Base-by-base conservation (phyloP, 2,797 vertebrate species). In the Xerus rutilus region DNA sequence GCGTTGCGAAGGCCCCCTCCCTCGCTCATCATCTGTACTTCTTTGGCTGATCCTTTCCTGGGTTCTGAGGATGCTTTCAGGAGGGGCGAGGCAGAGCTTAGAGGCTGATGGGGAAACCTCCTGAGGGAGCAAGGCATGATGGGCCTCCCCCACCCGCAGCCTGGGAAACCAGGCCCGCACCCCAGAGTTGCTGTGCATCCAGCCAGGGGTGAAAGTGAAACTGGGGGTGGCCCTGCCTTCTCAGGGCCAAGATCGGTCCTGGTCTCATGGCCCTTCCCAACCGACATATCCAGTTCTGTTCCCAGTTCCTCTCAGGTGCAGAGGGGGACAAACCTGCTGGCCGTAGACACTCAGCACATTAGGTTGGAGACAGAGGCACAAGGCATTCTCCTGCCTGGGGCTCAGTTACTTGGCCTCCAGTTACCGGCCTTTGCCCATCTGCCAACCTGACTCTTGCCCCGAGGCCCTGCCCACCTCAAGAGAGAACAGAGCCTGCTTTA, bases 401-500 rank as follows among this genome's bases (percentile, higher is more conserved):
- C 85, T 62, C 5, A 47, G 47, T 77, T 47, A 5, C 73, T n/a
- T 9, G 0, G 81, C 64, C 83, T 52, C 43, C 52, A 1, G 30
- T 59, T 69, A 30, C 30, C 74, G n/a, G 77, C 81, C 59, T 43
- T n/a, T 57, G 47, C n/a, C 76, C 81, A 32, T 73, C 91, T 92
- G 92, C 89, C 96, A 95, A 35, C 69, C 85, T 90, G 84, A 49
- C 89, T 64, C 49, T 59, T 18, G 69, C 30, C 62, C 73, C 3
- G 23, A 83, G 85, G 89, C 52, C 79, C 83, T 92, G 91, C 96
- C 86, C 95, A 96, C 97, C 96, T 97, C 82, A 10, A 90, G 92
- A 85, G 97, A 96, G 97, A 96, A 97, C 94, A 98, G 94, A 77
- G 89, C 97, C 97, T 96, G 93, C 96, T 97, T 98, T 97, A 91